phyloP scores from a whole-genome alignment of 2,797 vertebrate genomes.

The Myripristis murdjan region DNA sequence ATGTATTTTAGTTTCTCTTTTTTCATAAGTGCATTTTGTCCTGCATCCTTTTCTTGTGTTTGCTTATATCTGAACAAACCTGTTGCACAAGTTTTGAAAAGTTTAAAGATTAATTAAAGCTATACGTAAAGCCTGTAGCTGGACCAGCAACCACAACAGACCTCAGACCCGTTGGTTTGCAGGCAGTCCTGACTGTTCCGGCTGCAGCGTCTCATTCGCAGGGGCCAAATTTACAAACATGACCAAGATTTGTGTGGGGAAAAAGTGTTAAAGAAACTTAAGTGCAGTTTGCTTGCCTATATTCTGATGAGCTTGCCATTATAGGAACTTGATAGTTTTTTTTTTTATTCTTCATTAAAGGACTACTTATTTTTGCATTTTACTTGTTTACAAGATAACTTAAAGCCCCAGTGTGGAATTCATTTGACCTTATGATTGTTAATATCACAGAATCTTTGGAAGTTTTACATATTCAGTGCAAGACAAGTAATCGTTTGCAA shows the following conservation, averaged over 20 bases:
- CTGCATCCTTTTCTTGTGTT: constrained; percentile 13
- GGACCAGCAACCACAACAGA: constrained; percentile 6
- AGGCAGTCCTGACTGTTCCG: constrained; percentile 26
- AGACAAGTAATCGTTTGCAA: constrained; percentile 28
- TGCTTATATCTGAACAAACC: constrained; percentile 32
- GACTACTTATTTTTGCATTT: constrained; percentile 12
- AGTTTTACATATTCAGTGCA: constrained; percentile 4
- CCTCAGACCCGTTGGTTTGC: constrained; percentile 16
- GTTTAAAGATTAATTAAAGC: constrained; percentile 44
- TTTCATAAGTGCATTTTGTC: constrained; percentile 12
- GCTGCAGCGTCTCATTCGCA: constrained; percentile 49
- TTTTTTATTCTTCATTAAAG: constrained; percentile 20
- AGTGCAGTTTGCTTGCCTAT: constrained; percentile 41
- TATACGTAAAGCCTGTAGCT: constrained; percentile 35
- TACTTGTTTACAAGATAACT: not conserved
- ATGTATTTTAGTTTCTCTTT: constrained; percentile 21
- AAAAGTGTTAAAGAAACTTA: constrained; percentile 30
- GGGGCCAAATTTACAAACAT: constrained; percentile 61
- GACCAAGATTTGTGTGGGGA: constrained; percentile 31
- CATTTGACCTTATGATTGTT: constrained; percentile 26
- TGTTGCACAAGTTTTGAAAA: constrained; percentile 56
- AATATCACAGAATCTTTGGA: not conserved
- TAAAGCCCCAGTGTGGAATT: constrained; percentile 18
- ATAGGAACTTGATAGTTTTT: not conserved
- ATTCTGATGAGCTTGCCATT: constrained; percentile 29